A percentile compares a stretch with the other conserved stretches of the same genome.
phyloP scores from a whole-genome alignment of 2,888 invertebrate genomes.

The Cerastis leucographa region DNA sequence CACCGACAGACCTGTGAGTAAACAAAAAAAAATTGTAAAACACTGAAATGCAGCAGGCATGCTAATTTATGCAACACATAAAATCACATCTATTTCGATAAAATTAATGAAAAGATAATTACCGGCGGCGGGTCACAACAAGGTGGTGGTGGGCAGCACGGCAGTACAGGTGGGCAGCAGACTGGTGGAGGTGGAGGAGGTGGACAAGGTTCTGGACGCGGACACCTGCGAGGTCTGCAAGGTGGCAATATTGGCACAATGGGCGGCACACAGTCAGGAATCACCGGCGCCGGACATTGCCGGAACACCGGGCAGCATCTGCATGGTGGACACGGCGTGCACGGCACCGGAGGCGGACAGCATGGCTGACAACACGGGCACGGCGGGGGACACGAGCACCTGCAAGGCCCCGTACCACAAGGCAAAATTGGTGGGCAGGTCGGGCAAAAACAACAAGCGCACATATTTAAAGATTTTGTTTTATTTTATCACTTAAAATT shows the following conservation, averaged over 20 bases:
- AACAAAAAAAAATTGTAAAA: not conserved
- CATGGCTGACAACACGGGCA: constrained; percentile 82
- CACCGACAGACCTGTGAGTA: constrained; percentile 81
- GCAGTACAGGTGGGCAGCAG: constrained; percentile 84
- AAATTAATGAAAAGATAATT: constrained; percentile 49
- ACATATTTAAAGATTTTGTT: constrained; percentile 71
- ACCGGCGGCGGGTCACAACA: constrained; percentile 87
- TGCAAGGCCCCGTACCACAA: constrained; percentile 81
- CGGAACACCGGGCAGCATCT: constrained; percentile 80
- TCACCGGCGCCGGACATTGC: constrained; percentile 83
- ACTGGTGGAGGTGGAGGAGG: constrained; percentile 80
- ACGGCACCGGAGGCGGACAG: constrained; percentile 83
- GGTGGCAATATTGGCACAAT: constrained; percentile 84
- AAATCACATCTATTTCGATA: not conserved
- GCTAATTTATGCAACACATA: not conserved
- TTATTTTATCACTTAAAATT: constrained; percentile 57
- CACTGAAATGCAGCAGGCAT: not conserved
- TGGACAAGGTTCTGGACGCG: constrained; percentile 78
- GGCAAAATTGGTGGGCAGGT: constrained; percentile 86
- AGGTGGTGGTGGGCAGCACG: constrained; percentile 86
- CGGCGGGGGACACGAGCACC: constrained; percentile 81
- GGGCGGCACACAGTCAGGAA: constrained; percentile 84
- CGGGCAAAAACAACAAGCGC: constrained; percentile 78
- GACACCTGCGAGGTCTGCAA: constrained; percentile 82
- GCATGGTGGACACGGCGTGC: constrained; percentile 86